Conservation (phyloP, 2,888 invertebrate genomes). For the Ophion ellenae region DNA sequence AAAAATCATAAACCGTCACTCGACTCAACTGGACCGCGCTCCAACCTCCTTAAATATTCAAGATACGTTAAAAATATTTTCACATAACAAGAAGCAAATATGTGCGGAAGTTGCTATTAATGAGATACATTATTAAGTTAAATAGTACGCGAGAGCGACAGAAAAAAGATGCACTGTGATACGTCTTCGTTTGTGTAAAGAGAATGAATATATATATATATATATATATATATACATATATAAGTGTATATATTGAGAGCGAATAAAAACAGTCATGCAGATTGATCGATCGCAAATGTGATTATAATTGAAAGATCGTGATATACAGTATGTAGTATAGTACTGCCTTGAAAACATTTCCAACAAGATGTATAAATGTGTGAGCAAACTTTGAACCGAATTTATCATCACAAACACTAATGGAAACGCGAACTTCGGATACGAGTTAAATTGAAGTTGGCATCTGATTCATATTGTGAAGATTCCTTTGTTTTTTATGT, state of each 20-base stretch:
- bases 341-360: not conserved
- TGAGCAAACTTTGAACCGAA: constrained; percentile 16
- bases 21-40: too few relatives aligned
- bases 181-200: not conserved
- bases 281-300: not conserved
- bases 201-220: not conserved
- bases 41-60: not conserved
- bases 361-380: not conserved
- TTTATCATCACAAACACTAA: not conserved
- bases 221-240: too few relatives aligned
- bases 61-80: not conserved
- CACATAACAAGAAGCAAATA: not conserved
- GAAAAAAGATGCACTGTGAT: not conserved
- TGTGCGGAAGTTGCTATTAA: not conserved
- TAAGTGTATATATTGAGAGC: not conserved
- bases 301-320: constrained; percentile 1
- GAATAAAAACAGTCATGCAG: not conserved
- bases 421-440: not conserved
- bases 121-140: not conserved
- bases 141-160: not conserved
- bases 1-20: too few relatives aligned
- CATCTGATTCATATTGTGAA: not conserved
- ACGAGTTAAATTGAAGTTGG: too few relatives aligned
- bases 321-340: not conserved
- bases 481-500: not conserved